A percentile compares a stretch with the other conserved stretches of the same genome.
Evolutionary conservation across 1,140 invertebrate species (phyloP).

Genomic region (Adelges cooleyi): DNA sequence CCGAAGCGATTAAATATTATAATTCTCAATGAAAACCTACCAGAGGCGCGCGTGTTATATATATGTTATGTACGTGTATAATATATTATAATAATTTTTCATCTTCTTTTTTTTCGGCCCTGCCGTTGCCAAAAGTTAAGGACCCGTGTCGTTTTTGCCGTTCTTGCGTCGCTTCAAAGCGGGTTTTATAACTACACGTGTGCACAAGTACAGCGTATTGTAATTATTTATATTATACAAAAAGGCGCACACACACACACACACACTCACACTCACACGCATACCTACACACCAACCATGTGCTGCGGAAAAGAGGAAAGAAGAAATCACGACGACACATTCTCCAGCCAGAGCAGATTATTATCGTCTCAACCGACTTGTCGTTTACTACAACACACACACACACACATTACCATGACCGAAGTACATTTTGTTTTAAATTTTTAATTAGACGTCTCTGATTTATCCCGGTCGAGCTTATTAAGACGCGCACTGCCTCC

Average conservation of each 20-base stretch:
- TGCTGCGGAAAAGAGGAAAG: background rate
- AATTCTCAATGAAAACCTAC: no score
- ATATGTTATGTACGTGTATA: no score
- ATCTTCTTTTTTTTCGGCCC: no score
- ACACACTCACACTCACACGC: background rate
- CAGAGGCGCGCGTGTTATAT: no score
- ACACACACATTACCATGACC: no score
- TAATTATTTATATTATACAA: no score
- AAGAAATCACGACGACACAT: constrained; percentile 18
- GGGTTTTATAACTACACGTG: constrained; percentile 21
- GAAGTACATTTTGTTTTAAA: background rate
- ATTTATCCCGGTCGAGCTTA: constrained; percentile 8
- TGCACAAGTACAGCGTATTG: no score
- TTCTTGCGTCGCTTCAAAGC: constrained; percentile 2
- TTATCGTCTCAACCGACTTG: constrained; percentile 16
- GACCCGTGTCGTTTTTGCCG: no score
- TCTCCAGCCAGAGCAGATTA: background rate
- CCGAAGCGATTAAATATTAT: no score
- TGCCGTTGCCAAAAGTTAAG: no score
- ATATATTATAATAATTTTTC: no score
- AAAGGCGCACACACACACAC: no score
- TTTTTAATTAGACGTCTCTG: constrained; percentile 22
- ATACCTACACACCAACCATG: constrained; percentile 13
- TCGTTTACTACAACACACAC: background rate
- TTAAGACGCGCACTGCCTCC: background rate